These are phyloP conservation scores for Peromyscus polionotus DNA, from an alignment of 2,113 vertebrate species.

Conservation along the genomic window DNA sequence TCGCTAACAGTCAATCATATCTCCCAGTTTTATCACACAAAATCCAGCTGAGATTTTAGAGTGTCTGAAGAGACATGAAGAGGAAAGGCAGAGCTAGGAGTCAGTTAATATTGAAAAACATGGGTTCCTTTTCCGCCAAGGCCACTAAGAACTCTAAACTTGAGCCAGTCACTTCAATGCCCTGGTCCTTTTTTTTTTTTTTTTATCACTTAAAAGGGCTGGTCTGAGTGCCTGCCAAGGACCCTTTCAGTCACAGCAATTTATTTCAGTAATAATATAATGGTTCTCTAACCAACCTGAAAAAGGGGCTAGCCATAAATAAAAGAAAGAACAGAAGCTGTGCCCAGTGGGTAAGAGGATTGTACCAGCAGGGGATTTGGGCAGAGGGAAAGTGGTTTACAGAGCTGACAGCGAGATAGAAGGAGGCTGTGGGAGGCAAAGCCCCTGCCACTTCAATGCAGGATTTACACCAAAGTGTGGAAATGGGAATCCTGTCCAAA, in stretches of 20 bases:
- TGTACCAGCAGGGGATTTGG: conserved; percentile 15
- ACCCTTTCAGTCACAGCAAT: conserved; percentile 10
- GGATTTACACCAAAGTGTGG: background rate
- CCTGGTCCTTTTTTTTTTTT: background rate
- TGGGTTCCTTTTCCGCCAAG: background rate
- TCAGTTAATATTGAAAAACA: background rate
- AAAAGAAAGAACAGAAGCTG: conserved; percentile 36
- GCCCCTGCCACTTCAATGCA: background rate
- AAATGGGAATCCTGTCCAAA: conserved; percentile 22
- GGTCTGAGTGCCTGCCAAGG: background rate
- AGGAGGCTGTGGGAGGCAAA: background rate
- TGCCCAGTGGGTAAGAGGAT: conserved; percentile 2
- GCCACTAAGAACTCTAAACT: background rate
- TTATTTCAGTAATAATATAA: conserved; percentile 55
- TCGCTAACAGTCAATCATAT: background rate
- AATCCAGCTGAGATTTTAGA: background rate
- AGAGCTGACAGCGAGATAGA: background rate
- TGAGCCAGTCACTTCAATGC: background rate
- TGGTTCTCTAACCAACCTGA: conserved; percentile 49
- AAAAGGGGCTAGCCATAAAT: background rate
- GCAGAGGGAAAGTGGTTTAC: conserved; percentile 46
- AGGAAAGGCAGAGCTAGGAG: background rate
- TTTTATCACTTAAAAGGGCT: conserved; percentile 16
- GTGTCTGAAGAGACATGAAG: background rate
- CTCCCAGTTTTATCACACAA: background rate